Evolutionary conservation across 1,140 invertebrate species (phyloP).

Genomic region (Meloidogyne exigua): DNA sequence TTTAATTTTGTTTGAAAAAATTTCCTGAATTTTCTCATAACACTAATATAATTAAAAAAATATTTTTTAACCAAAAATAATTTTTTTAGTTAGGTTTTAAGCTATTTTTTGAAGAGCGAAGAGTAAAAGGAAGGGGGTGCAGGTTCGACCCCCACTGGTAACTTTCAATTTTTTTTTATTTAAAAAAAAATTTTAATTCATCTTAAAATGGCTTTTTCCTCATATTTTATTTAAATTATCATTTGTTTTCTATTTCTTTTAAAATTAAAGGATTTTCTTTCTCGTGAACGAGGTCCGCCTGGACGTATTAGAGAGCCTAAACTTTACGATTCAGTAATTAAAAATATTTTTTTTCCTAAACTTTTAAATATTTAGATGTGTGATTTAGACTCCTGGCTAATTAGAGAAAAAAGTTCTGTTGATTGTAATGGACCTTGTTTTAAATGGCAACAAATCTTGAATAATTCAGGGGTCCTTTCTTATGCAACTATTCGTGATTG

Average conservation of each 20-base stretch:
- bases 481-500: slow-evolving; percentile 44
- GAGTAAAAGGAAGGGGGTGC: too few relatives aligned
- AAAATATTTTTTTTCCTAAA: neutral
- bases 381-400: slow-evolving; percentile 48
- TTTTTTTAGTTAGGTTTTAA: too few relatives aligned
- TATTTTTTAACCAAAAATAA: too few relatives aligned
- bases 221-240: too few relatives aligned
- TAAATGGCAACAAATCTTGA: slow-evolving; percentile 54
- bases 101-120: too few relatives aligned
- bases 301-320: slow-evolving; percentile 39
- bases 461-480: slow-evolving; percentile 45
- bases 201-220: too few relatives aligned
- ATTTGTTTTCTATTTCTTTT: neutral
- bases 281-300: slow-evolving; percentile 39
- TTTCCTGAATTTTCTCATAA: too few relatives aligned
- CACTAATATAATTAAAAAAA: too few relatives aligned
- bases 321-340: slow-evolving; percentile 37
- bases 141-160: too few relatives aligned
- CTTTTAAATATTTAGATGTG: slow-evolving; percentile 37
- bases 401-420: slow-evolving; percentile 45
- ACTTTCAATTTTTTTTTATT: too few relatives aligned
- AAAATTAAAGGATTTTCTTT: slow-evolving; percentile 47
- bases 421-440: slow-evolving; percentile 51
- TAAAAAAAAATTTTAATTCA: slow-evolving; percentile 1
- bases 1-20: too few relatives aligned